Conservation (phyloP, 1,140 invertebrate genomes). For the Aphis gossypii region DNA sequence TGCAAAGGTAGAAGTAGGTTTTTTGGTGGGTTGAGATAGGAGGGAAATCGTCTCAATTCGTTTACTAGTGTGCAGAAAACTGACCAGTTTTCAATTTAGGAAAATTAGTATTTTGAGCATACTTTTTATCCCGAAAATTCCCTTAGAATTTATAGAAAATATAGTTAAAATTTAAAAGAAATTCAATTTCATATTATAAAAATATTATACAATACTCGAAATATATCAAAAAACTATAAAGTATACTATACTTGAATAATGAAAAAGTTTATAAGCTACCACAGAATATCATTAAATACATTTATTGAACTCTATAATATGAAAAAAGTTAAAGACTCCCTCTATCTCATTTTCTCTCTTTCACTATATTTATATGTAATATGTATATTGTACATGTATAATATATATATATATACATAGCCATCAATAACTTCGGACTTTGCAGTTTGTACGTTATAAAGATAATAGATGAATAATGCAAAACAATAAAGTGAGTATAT, state of each 20-base stretch:
- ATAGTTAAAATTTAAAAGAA: too few species aligned
- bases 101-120: not conserved
- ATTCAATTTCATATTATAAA: not conserved
- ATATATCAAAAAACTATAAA: not conserved
- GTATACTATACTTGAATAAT: not conserved
- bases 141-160: not conserved
- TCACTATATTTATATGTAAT: too few species aligned
- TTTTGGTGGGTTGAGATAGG: not conserved
- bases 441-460: not conserved
- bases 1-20: not conserved
- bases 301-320: not conserved
- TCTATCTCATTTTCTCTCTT: not conserved
- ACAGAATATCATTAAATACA: not conserved
- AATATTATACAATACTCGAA: not conserved
- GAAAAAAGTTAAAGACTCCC: not conserved
- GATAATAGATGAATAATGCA: conserved; percentile 17
- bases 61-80: not conserved
- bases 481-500: not conserved
- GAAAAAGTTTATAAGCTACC: not conserved
- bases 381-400: too few species aligned
- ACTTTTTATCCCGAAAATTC: not conserved
- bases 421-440: not conserved
- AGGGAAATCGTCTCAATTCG: not conserved
- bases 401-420: not conserved
- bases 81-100: not conserved